These are phyloP conservation scores for Drosophila novamexicana DNA, from an alignment of 1,140 invertebrate genomes.

Conservation along the genomic window DNA sequence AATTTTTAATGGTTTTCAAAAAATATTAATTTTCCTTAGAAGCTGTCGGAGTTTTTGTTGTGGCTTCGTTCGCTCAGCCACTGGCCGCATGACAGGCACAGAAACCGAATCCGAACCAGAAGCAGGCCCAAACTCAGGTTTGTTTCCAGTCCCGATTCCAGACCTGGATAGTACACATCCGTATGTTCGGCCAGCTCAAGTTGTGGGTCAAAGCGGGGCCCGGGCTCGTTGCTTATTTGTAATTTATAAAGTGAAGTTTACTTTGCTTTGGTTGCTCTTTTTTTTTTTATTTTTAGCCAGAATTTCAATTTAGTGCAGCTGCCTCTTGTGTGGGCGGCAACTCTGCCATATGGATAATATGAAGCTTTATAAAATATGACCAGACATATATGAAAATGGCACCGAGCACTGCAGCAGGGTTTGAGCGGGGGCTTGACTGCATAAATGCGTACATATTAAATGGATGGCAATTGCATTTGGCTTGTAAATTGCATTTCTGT, in stretches of 20 bases:
- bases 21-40: conserved; percentile 80
- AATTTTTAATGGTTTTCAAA: conserved; percentile 81
- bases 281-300: conserved; percentile 18
- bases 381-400: conserved; percentile 28
- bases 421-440: background rate
- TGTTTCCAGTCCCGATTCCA: background rate
- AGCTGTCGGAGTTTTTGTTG: conserved; percentile 57
- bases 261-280: conserved; percentile 48
- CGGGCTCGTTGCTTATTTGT: conserved; percentile 68
- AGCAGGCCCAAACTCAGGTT: background rate
- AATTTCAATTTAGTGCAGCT: conserved; percentile 53
- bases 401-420: background rate
- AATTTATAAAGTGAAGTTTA: conserved; percentile 79
- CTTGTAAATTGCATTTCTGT: conserved; percentile 51
- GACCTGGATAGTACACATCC: background rate
- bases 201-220: conserved; percentile 33
- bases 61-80: conserved; percentile 29
- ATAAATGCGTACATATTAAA: conserved; percentile 44
- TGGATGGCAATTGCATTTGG: conserved; percentile 48
- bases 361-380: conserved; percentile 48
- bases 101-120: background rate
- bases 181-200: background rate
- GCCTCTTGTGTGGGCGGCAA: conserved; percentile 20
- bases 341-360: conserved; percentile 35
- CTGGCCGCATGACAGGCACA: conserved; percentile 46